Base-by-base conservation (phyloP, 1,140 invertebrate species). In the Drosophila rhopaloa region DNA sequence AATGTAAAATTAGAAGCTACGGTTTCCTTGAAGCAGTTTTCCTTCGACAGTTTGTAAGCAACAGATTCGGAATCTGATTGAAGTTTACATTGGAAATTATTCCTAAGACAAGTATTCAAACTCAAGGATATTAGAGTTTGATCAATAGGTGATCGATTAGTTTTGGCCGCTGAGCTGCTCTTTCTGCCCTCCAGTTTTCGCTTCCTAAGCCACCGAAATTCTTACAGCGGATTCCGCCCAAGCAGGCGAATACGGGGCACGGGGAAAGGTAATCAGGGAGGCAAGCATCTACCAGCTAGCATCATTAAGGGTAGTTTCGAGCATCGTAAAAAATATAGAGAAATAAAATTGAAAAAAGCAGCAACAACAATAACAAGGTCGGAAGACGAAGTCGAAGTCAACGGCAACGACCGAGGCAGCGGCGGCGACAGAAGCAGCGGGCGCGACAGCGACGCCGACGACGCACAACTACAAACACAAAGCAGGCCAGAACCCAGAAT, bases 231-330 rank as follows among this genome's bases (percentile, higher is more conserved):
- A 37, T 47, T 47, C 16, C 44, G 14, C 37, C 37, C 37, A 10
- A 10, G 37, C 37, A 11, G 27, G 24, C 19, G 11, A 11, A 44
- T 5, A 27, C 7, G n/a, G 35, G 5, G 8, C n/a, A 13, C 29
- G 19, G 58, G 24, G 16, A 60, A 24, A 50, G 66, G 54, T 35
- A 11, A 50, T 66, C 37, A 37, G 48, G 9, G 51, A 37, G 24
- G 32, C 29, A 68, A 82, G 80, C 59, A 72, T 56, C 79, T 62
- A 83, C 62, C 66, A 76, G 81, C 67, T 66, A 67, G 79, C 84
- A 89, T 88, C 83, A 88, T 88, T 88, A 88, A 89, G 83, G 83
- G 83, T 88, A 88, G 83, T 88, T 88, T 88, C 67, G 56, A 88
- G 76, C 80, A 77, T 88, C 84, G 83, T 83, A 88, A 88, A 89